Evolutionary conservation across 2,113 vertebrate species (phyloP).

Genomic region (Pluvialis apricaria): DNA sequence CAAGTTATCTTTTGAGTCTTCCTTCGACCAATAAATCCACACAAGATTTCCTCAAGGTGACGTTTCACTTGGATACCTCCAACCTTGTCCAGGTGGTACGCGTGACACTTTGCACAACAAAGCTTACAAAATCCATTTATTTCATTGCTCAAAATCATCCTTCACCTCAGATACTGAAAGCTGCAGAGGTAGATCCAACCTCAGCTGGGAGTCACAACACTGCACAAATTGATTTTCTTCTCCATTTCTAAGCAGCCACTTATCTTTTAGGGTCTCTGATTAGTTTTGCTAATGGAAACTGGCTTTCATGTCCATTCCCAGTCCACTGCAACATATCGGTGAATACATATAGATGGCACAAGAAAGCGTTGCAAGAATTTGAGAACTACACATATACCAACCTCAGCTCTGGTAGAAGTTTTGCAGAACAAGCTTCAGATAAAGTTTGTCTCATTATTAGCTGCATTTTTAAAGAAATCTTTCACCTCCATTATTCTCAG

Average conservation of each 20-base stretch:
- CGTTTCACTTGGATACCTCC: background rate
- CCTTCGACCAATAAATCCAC: background rate
- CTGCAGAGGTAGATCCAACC: background rate
- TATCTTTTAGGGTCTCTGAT: background rate
- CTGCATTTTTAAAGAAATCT: background rate
- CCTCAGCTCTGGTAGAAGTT: background rate
- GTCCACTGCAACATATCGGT: accelerated
- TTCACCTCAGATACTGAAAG: background rate
- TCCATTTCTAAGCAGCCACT: background rate
- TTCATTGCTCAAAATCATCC: background rate
- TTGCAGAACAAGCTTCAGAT: background rate
- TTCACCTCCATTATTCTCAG: background rate
- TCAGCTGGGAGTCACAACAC: background rate
- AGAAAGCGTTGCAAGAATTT: background rate
- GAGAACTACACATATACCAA: background rate
- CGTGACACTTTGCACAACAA: background rate
- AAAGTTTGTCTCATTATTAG: background rate
- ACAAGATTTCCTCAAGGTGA: background rate
- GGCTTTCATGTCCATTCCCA: background rate
- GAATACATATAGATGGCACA: background rate
- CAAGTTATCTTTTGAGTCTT: background rate
- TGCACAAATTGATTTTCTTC: background rate
- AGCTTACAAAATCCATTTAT: background rate
- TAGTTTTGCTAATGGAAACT: background rate
- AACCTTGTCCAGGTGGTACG: background rate